Percentiles rank a stretch among this genome's conserved stretches.
phyloP scores from a whole-genome alignment of 2,888 invertebrate species.

The Drosophila limbata region DNA sequence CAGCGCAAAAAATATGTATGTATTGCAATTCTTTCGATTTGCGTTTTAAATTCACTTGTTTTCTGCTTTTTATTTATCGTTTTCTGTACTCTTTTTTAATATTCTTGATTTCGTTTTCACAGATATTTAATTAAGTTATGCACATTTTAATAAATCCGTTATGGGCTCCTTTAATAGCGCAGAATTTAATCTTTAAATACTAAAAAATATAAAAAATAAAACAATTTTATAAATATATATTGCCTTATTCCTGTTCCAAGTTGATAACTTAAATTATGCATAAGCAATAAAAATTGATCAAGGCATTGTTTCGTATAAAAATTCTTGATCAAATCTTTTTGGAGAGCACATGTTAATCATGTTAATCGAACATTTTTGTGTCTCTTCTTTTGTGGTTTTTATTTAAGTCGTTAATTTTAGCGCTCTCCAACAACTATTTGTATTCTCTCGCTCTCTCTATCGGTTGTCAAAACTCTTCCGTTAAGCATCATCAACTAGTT shows the following conservation, averaged over 20 bases:
- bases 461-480: constrained; percentile 32
- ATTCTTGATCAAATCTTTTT: background rate
- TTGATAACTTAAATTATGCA: constrained; percentile 5
- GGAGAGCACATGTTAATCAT: constrained; percentile 29
- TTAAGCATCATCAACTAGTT: constrained; percentile 56
- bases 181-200: constrained; percentile 12
- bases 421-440: constrained; percentile 5
- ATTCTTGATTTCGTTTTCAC: constrained; percentile 20
- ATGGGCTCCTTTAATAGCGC: constrained; percentile 16
- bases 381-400: constrained; percentile 22
- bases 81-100: constrained; percentile 7
- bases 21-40: constrained; percentile 20
- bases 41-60: constrained; percentile 25
- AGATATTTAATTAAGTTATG: constrained; percentile 34
- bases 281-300: constrained; percentile 2
- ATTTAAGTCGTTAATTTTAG: constrained; percentile 15
- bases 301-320: background rate
- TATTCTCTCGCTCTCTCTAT: constrained; percentile 9
- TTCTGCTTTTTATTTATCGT: constrained; percentile 5
- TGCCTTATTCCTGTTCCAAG: constrained; percentile 3
- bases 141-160: constrained; percentile 42
- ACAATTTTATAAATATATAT: constrained; percentile 9
- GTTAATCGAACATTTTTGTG: constrained; percentile 13
- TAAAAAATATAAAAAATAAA: constrained; percentile 12
- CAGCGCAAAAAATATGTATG: constrained; percentile 36